Conservation (phyloP, 2,888 invertebrate species). For the Hydriomena furcata region DNA sequence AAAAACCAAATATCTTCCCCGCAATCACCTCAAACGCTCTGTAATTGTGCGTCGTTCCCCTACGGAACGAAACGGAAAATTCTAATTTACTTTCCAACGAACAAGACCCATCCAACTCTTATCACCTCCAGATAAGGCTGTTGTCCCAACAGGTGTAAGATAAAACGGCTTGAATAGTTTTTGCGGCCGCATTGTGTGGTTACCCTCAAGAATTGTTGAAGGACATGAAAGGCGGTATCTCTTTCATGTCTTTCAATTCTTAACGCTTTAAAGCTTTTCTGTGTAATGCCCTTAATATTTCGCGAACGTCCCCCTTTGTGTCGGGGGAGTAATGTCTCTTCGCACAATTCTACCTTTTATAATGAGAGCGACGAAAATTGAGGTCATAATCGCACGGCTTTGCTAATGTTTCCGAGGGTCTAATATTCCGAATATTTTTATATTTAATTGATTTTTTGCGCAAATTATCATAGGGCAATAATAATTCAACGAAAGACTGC, state of each 20-base stretch:
- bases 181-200: slow-evolving; percentile 45
- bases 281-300: slow-evolving; percentile 63
- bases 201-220: slow-evolving; percentile 27
- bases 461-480: not conserved
- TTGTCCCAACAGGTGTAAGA: slow-evolving; percentile 62
- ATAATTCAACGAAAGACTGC: too few species aligned
- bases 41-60: slow-evolving; percentile 1
- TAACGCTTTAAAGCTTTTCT: slow-evolving; percentile 53
- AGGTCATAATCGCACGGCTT: slow-evolving; percentile 21
- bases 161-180: slow-evolving; percentile 58
- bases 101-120: slow-evolving; percentile 20
- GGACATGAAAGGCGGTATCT: slow-evolving; percentile 46
- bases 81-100: slow-evolving; percentile 31
- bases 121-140: slow-evolving; percentile 29
- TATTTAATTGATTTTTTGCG: not conserved
- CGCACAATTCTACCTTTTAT: slow-evolving; percentile 30
- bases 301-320: slow-evolving; percentile 51
- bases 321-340: slow-evolving; percentile 37
- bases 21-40: not conserved
- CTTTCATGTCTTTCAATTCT: slow-evolving; percentile 26
- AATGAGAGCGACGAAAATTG: slow-evolving; percentile 21
- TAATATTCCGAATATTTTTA: not conserved
- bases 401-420: slow-evolving; percentile 10
- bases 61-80: slow-evolving; percentile 13
- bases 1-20: not conserved